These are phyloP conservation scores for Ornithorhynchus anatinus DNA, from an alignment of 2,113 vertebrate species.

Conservation along the genomic window DNA sequence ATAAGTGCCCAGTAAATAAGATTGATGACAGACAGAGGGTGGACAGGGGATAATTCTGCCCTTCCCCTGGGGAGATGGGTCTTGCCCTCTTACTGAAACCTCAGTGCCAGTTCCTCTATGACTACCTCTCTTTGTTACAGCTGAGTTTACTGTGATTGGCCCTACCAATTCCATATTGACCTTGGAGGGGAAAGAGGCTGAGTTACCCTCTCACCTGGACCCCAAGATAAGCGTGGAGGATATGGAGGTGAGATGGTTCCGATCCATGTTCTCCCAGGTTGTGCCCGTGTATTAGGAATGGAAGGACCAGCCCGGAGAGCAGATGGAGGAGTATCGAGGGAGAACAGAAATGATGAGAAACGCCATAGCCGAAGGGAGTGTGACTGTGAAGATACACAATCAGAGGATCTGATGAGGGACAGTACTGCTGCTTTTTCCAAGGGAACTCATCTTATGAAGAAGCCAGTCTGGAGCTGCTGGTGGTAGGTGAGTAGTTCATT, in stretches of 20 bases:
- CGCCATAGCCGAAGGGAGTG: background rate
- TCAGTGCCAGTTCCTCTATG: background rate
- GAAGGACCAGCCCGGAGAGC: background rate
- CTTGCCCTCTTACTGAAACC: too few relatives aligned
- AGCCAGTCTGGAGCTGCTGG: background rate
- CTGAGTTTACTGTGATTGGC: too few relatives aligned
- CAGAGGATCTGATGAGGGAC: background rate
- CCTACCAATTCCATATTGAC: background rate
- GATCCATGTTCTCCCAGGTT: rapidly evolving
- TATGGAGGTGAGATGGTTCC: background rate
- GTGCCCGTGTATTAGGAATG: background rate
- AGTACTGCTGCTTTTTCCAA: background rate
- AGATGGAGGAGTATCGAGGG: background rate
- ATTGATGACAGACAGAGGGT: too few relatives aligned
- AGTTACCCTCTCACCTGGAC: background rate
- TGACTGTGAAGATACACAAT: background rate
- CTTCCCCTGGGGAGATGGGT: too few relatives aligned
- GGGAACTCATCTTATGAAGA: background rate
- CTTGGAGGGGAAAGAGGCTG: background rate
- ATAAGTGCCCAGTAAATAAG: too few relatives aligned
- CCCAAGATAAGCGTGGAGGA: background rate
- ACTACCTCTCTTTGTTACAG: too few relatives aligned
- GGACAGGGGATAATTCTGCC: too few relatives aligned
- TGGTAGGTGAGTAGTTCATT: background rate
- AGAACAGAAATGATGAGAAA: background rate